phyloP scores from a whole-genome alignment of 2,797 vertebrate genomes.

The Tangara arthus region DNA sequence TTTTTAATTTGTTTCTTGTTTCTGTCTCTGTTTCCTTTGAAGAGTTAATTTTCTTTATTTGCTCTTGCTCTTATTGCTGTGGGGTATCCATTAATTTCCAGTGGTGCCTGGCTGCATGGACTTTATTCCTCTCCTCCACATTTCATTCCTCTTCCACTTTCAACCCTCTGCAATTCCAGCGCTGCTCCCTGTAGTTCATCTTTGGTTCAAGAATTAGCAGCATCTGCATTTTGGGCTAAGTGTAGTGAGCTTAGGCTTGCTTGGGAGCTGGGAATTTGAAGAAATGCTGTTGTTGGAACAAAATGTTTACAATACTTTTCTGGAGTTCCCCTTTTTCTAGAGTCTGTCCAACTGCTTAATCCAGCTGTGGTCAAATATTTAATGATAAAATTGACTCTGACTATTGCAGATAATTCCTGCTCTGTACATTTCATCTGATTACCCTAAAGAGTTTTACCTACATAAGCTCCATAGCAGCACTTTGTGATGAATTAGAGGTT shows the following conservation, averaged over 20 bases:
- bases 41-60: neutral
- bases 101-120: neutral
- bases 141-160: neutral
- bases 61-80: neutral
- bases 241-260: neutral
- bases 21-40: neutral
- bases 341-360: neutral
- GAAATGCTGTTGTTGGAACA: neutral
- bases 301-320: neutral
- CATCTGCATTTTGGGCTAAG: neutral
- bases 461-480: neutral
- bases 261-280: neutral
- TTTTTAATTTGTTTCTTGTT: neutral
- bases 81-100: neutral
- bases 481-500: neutral
- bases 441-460: neutral
- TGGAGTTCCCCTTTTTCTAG: slow-evolving; percentile 27
- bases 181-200: neutral
- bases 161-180: accelerated
- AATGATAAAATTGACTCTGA: neutral
- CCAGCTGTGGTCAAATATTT: neutral
- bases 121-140: neutral
- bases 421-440: neutral
- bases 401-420: neutral
- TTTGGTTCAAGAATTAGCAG: neutral